Conservation (phyloP, 2,888 invertebrate species). For the Dryomyza anilis region DNA sequence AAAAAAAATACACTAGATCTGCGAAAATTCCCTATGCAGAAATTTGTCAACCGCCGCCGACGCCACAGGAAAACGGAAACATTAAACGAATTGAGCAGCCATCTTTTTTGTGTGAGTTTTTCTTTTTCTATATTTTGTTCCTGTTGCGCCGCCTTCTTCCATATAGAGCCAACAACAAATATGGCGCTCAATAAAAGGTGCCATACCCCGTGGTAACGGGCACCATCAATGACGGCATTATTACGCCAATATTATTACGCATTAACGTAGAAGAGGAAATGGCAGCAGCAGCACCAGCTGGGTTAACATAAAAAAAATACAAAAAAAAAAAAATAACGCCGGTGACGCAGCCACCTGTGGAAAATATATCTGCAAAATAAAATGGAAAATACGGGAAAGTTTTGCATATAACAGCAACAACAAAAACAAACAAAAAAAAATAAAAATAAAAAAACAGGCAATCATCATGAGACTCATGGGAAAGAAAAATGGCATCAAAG, state of each 20-base stretch:
- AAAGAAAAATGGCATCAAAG: background rate
- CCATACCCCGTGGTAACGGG: too few relatives aligned
- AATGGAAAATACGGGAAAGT: background rate
- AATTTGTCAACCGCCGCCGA: conserved; percentile 44
- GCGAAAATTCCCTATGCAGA: too few relatives aligned
- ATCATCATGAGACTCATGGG: background rate
- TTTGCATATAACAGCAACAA: background rate
- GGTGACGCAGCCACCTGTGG: conserved; percentile 5
- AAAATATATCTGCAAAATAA: too few relatives aligned
- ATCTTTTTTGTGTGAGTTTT: too few relatives aligned
- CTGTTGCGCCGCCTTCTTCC: background rate
- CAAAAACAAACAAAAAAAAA: background rate
- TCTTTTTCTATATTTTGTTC: too few relatives aligned
- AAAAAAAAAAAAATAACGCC: background rate
- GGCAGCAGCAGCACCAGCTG: too few relatives aligned
- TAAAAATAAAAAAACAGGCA: background rate
- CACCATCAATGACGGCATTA: too few relatives aligned
- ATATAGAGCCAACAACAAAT: background rate
- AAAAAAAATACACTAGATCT: too few relatives aligned
- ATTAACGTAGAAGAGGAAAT: too few relatives aligned
- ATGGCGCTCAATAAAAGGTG: background rate
- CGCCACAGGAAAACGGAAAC: conserved; percentile 50
- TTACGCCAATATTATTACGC: too few relatives aligned
- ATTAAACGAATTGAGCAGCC: conserved; percentile 3
- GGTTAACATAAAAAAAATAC: background rate